Conservation (phyloP, 2,888 invertebrate genomes). For the Sussaba pulchella region DNA sequence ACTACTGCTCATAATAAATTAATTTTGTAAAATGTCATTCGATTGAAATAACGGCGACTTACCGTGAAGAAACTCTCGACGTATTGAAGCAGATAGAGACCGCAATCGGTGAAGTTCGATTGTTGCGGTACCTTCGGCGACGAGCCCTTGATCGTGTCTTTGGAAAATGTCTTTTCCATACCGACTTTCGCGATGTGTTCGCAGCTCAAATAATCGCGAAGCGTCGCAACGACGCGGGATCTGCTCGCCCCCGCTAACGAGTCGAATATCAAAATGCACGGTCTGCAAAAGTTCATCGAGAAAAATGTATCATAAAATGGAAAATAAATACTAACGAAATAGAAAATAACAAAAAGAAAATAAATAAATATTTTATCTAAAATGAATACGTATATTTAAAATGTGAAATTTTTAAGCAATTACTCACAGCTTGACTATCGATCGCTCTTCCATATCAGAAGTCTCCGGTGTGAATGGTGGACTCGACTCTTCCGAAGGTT, state of each 20-base stretch:
- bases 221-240: slow-evolving; percentile 93
- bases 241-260: slow-evolving; percentile 93
- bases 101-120: slow-evolving; percentile 98
- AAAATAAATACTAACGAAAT: no score
- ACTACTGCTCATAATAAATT: no score
- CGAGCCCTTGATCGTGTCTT: slow-evolving; percentile 93
- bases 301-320: no score
- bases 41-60: slow-evolving; percentile 69
- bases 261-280: slow-evolving; percentile 98
- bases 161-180: slow-evolving; percentile 90
- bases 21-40: not conserved
- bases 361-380: not conserved
- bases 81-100: slow-evolving; percentile 97
- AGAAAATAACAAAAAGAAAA: slow-evolving; percentile 49
- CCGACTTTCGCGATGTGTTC: slow-evolving; percentile 92
- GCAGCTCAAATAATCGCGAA: slow-evolving; percentile 95
- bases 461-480: slow-evolving; percentile 48
- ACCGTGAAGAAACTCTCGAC: slow-evolving; percentile 98
- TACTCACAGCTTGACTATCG: slow-evolving; percentile 69
- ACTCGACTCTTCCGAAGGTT: slow-evolving; percentile 59
- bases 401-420: slow-evolving; percentile 11
- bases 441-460: slow-evolving; percentile 66
- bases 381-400: not conserved
- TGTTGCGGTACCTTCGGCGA: slow-evolving; percentile 98
- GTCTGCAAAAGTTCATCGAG: slow-evolving; percentile 89